Evolutionary conservation across 2,113 vertebrate genomes (phyloP).

Genomic region (Dascyllus trimaculatus): DNA sequence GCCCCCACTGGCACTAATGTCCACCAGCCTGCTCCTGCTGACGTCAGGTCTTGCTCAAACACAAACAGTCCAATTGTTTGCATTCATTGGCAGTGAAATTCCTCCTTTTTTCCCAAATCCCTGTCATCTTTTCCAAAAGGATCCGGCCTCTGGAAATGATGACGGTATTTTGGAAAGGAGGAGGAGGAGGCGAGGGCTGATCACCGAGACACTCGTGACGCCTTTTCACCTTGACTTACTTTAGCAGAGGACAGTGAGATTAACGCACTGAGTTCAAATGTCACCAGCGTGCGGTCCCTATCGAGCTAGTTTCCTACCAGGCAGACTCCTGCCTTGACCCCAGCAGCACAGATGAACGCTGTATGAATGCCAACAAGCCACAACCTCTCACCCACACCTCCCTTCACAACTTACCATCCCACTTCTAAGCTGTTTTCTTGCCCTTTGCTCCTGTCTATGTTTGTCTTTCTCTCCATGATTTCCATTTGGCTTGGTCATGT

Average conservation of each 20-base stretch:
- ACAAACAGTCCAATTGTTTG: constrained; percentile 76
- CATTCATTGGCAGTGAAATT: constrained; percentile 59
- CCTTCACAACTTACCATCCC: constrained; percentile 31
- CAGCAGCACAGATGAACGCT: constrained; percentile 34
- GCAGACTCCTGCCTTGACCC: constrained; percentile 53
- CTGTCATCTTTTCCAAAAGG: constrained; percentile 61
- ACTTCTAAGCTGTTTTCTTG: constrained; percentile 64
- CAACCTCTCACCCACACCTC: constrained; percentile 45
- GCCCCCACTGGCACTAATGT: constrained; percentile 53
- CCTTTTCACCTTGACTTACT: constrained; percentile 13
- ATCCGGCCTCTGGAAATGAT: constrained; percentile 39
- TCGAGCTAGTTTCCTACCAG: neutral
- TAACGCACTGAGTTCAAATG: neutral
- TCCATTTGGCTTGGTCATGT: constrained; percentile 60
- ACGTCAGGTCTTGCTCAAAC: constrained; percentile 69
- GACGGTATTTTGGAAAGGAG: constrained; percentile 21
- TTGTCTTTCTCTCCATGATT: constrained; percentile 76
- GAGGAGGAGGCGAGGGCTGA: neutral
- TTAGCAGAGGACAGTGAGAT: constrained; percentile 3
- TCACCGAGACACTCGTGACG: neutral
- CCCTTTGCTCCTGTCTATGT: constrained; percentile 72
- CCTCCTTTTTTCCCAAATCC: constrained; percentile 45
- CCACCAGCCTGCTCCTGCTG: constrained; percentile 51
- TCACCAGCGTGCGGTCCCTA: neutral
- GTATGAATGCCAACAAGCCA: constrained; percentile 39